phyloP scores from a whole-genome alignment of 2,797 vertebrate genomes.

The Sardinella longiceps region DNA sequence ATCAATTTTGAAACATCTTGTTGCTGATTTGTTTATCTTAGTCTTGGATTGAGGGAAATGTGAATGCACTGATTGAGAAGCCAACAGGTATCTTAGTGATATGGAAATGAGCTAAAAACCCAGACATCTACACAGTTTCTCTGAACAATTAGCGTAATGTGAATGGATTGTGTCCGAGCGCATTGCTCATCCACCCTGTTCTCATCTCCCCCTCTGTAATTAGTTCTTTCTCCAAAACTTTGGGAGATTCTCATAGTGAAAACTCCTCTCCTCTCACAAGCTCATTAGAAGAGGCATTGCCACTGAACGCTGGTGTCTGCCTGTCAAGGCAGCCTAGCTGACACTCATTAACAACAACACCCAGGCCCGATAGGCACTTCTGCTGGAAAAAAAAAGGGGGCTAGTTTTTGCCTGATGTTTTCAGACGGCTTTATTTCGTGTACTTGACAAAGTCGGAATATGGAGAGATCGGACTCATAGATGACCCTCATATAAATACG shows the following conservation, averaged over 20 bases:
- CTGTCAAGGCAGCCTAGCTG: slow-evolving; percentile 11
- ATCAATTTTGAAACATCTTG: too few species aligned
- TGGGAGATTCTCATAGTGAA: neutral
- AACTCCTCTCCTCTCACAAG: neutral
- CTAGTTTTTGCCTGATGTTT: neutral
- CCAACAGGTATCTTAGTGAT: too few species aligned
- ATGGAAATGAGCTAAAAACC: too few species aligned
- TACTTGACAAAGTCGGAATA: neutral
- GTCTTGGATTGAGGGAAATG: too few species aligned
- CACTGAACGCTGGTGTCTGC: slow-evolving; percentile 20
- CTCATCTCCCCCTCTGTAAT: neutral
- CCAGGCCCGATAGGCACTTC: neutral
- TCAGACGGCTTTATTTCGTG: neutral
- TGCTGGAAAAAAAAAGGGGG: slow-evolving; percentile 8
- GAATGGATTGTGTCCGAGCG: neutral
- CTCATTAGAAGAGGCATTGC: neutral
- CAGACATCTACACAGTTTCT: neutral
- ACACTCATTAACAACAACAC: slow-evolving; percentile 18
- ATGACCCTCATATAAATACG: neutral
- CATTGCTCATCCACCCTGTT: neutral
- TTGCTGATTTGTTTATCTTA: too few species aligned
- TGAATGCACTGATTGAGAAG: too few species aligned
- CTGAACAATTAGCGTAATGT: neutral
- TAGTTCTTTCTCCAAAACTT: neutral
- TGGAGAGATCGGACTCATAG: neutral